Evolutionary conservation across 2,113 vertebrate species (phyloP), one percentile per base, ranked within the genome.

Genomic region (Orycteropus afer): DNA sequence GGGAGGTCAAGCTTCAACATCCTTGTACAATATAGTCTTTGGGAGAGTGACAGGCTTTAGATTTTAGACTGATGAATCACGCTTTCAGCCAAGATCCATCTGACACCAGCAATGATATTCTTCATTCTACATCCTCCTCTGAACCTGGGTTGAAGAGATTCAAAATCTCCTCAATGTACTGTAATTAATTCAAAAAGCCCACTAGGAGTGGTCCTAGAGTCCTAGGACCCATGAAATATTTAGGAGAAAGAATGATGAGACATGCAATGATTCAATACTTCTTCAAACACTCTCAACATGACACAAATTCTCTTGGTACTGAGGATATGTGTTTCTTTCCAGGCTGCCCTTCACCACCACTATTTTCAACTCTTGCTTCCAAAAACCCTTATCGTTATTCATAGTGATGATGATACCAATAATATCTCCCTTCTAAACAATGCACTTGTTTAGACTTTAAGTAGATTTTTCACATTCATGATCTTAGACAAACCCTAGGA

Each of bases 1-100:
- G n/a, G 22, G 47, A 27, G 86, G 55, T 69, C 63, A 49, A 65
- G n/a, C 51, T 69, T 92, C 77, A n/a, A 59, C 73, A 96, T 88
- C 67, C 32, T 81, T 81, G 61, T 29, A 65, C 15, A 86, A 29
- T 12, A 15, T 10, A 57, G 27, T 9, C 29, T 53, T 89, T 71
- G 79, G 20, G 9, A 93, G 8, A 93, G 13, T 32, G 18, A 84
- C 8, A 89, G 4, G 57, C 37, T n/a, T n/a, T n/a, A n/a, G n/a
- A n/a, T n/a, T n/a, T n/a, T n/a, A n/a, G n/a, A n/a, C n/a, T n/a
- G n/a, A n/a, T n/a, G n/a, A n/a, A n/a, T n/a, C n/a, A n/a, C n/a
- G n/a, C n/a, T n/a, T n/a, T n/a, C n/a, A n/a, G n/a, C n/a, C n/a
- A n/a, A n/a, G n/a, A n/a, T n/a, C n/a, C n/a, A n/a, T n/a, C n/a